Evolutionary conservation across 2,797 vertebrate species (phyloP).

Genomic region (Allobates femoralis): DNA sequence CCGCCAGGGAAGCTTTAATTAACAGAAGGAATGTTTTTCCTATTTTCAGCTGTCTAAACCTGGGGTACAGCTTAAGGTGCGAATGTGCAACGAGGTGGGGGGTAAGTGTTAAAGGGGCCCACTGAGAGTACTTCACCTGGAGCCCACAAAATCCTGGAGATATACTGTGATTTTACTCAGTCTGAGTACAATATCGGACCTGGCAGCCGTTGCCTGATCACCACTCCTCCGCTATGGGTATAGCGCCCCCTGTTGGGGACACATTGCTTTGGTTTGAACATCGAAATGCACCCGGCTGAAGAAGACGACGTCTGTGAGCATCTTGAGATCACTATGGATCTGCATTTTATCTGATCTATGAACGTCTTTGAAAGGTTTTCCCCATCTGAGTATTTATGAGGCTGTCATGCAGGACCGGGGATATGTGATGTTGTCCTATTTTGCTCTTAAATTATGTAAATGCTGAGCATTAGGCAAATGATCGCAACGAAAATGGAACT

Average conservation of each 20-base stretch:
- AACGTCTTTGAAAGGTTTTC: conserved; percentile 14
- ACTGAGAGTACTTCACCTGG: no score
- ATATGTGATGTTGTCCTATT: not conserved
- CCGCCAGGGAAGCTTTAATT: no score
- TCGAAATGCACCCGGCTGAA: not conserved
- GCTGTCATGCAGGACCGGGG: not conserved
- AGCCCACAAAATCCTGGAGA: no score
- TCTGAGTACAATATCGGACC: no score
- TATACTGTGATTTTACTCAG: no score
- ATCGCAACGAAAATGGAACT: not conserved
- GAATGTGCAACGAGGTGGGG: no score
- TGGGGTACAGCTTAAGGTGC: no score
- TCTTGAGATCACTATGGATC: not conserved
- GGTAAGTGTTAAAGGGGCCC: no score
- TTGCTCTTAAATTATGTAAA: conserved; percentile 41
- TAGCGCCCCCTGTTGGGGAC: not conserved
- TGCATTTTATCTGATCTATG: not conserved
- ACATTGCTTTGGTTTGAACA: not conserved
- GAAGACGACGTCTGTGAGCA: not conserved
- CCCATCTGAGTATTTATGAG: conserved; percentile 2
- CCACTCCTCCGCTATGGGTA: not conserved
- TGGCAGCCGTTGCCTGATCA: not conserved
- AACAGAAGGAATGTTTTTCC: no score
- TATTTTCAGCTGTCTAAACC: no score
- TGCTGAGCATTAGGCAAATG: conserved; percentile 22